Base-by-base conservation (phyloP, 2,797 vertebrate species). In the Danio tinwini region DNA sequence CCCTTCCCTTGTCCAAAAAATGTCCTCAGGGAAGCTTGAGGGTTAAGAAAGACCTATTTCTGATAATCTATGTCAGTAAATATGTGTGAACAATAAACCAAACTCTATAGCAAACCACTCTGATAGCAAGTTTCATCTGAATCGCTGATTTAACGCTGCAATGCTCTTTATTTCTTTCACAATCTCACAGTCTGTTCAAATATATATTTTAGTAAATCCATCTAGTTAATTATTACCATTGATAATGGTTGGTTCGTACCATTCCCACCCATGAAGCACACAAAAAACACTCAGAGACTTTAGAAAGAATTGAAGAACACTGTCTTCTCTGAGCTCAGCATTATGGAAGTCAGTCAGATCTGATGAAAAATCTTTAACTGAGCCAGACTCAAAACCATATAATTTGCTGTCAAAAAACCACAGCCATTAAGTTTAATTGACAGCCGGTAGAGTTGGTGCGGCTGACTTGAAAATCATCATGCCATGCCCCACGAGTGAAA, bases 391-490 rank as follows among this genome's bases (percentile, higher is more conserved):
- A 0, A 47, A 77, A 59, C 42, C 58, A 58, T 78, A 64, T 72
- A 45, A 77, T 78, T 67, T 73, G 37, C 62, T 82, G 61, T 82
- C 74, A 82, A 78, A 82, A 82, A 37, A 64, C 7, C 39, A n/a
- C 5, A 3, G 19, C 47, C 16, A 68, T 82, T 73, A 82, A 29
- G 29, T 53, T 53, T 73, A 82, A 78, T 59, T 82, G 81, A 78
- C 68, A 82, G 75, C 65, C 82, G 62, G 42, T 68, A 14, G 42
- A 61, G 64, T 47, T 40, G 37, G 52, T 68, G 19, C 50, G 62
- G 71, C 52, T 64, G 44, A 19, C 42, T 49, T 75, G 16, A 50
- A 74, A 74, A 59, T 62, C 37, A 74, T 21, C 39, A 19, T 40
- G 17, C n/a, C 13, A 10, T 10, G 19, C 16, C 47, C 47, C 45